Evolutionary conservation across 2,797 vertebrate genomes (phyloP), one percentile per base, ranked within the genome.

Genomic region (Siniperca undulata): DNA sequence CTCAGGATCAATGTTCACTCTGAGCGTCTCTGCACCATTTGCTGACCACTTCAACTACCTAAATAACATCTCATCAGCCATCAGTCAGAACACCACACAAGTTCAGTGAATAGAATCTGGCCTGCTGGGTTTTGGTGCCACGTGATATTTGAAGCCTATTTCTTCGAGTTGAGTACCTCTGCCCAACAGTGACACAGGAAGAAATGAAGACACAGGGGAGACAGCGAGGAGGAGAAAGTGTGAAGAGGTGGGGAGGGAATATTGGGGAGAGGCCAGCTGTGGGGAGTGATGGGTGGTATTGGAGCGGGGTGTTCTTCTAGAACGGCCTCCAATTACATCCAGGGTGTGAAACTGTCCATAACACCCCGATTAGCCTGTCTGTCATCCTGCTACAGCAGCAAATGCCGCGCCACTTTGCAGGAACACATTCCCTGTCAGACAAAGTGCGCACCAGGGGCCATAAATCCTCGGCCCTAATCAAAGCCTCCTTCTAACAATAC

Each of bases 311-410:
- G 65, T 76, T 88, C 86, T 83, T 64, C 67, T 81, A 62, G 55
- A 88, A 77, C 46, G 56, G 82, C 81, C 86, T 93, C 91, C 86
- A 82, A 90, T 92, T 92, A 88, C 92, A 91, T 56, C 20, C 66
- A 46, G 82, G 80, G 77, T 87, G 92, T 89, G 85, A 92, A 91
- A 86, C 89, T 17, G 59, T 92, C 91, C 83, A 86, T 88, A 88
- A 91, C 91, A 50, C 72, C 77, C 88, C 36, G 83, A 89, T 94
- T 91, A 92, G 90, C 87, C 87, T 12, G 86, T 93, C 91, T 81
- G 92, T 93, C 93, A 93, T 86, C 75, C 79, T 53, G 82, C 77
- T 74, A 14, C 74, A 24, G 87, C 75, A 58, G 89, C 64, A 50
- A 78, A 56, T 10, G n/a, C 74, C 8, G 9, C 16, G 44, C 59